Conservation (phyloP, 2,113 vertebrate genomes). For the Garra rufa region DNA sequence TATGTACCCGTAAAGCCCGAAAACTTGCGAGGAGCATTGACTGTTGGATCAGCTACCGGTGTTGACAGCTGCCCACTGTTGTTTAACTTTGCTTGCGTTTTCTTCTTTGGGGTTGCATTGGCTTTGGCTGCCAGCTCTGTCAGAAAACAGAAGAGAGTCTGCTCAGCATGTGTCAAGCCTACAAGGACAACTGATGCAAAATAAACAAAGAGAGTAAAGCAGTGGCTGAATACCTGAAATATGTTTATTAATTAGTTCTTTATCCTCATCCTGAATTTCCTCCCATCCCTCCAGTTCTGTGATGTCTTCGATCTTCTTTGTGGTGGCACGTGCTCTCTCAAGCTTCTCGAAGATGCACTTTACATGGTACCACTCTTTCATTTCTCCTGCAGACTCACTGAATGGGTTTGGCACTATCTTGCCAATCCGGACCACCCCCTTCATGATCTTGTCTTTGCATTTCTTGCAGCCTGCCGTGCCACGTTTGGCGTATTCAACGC, state of each 20-base stretch:
- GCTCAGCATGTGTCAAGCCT: background rate
- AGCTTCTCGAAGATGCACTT: slow-evolving; percentile 98
- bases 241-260: slow-evolving; percentile 86
- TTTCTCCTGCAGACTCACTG: slow-evolving; percentile 93
- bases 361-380: slow-evolving; percentile 98
- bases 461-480: slow-evolving; percentile 97
- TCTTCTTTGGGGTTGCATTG: slow-evolving; percentile 87
- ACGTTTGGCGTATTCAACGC: slow-evolving; percentile 95
- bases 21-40: slow-evolving; percentile 90
- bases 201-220: background rate
- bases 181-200: background rate
- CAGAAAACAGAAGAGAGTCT: slow-evolving; percentile 26
- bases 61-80: slow-evolving; percentile 75
- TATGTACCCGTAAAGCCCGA: slow-evolving; percentile 91
- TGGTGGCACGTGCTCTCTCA: slow-evolving; percentile 90
- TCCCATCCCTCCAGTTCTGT: slow-evolving; percentile 97
- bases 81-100: slow-evolving; percentile 87
- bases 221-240: slow-evolving; percentile 80
- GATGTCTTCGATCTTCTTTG: slow-evolving; percentile 95
- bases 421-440: slow-evolving; percentile 91
- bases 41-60: slow-evolving; percentile 69
- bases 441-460: slow-evolving; percentile 96
- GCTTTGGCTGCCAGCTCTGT: slow-evolving; percentile 87
- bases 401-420: slow-evolving; percentile 97
- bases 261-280: slow-evolving; percentile 90